phyloP scores from a whole-genome alignment of 2,888 invertebrate genomes.

The Meghimatium bilineatum region DNA sequence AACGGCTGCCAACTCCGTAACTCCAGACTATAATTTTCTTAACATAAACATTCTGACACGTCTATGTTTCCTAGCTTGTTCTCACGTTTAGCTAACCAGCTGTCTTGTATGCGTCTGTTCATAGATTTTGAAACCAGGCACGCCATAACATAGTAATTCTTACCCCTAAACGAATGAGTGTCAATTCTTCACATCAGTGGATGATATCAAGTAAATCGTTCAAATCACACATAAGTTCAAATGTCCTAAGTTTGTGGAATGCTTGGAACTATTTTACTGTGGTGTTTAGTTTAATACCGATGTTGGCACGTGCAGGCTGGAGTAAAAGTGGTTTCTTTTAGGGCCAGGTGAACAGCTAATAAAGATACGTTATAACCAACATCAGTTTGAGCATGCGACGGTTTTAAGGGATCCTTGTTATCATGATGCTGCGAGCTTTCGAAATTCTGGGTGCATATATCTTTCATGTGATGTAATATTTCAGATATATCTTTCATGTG shows the following conservation, averaged over 20 bases:
- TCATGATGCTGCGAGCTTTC: too few species aligned
- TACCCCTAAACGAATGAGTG: neutral
- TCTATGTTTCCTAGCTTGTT: neutral
- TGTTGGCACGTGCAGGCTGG: too few species aligned
- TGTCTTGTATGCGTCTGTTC: neutral
- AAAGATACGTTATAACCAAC: too few species aligned
- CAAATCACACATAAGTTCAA: neutral
- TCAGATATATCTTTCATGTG: too few species aligned
- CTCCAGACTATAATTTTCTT: neutral
- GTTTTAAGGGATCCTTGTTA: too few species aligned
- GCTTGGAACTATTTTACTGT: neutral
- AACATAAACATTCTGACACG: slow-evolving; percentile 14
- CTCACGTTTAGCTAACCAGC: neutral
- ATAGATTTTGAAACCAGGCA: neutral
- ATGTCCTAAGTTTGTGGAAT: neutral
- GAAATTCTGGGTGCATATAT: too few species aligned
- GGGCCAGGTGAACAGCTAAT: too few species aligned
- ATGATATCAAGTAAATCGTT: neutral
- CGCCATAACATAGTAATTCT: neutral
- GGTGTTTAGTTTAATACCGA: neutral
- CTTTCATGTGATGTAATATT: too few species aligned
- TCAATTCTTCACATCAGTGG: neutral
- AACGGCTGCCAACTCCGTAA: neutral
- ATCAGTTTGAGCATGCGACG: too few species aligned
- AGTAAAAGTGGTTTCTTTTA: too few species aligned